Conservation (phyloP, 1,140 invertebrate species). For the Philotrypesis tridentata region DNA sequence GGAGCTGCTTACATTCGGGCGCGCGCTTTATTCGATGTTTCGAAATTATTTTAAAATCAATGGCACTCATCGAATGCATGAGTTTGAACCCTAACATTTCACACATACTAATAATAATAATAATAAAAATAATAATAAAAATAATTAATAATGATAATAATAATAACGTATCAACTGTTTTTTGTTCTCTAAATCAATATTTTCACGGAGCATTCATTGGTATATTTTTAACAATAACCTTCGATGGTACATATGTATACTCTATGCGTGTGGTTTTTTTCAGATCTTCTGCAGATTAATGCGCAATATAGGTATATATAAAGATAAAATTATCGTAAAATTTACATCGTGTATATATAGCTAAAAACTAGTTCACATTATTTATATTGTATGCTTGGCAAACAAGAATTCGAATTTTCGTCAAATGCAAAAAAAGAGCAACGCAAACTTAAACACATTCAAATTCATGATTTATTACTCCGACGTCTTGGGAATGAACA, state of each 20-base stretch:
- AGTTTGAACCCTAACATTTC: neutral
- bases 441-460: neutral
- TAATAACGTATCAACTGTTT: neutral
- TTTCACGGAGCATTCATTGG: neutral
- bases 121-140: no score
- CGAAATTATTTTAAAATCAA: neutral
- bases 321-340: neutral
- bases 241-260: neutral
- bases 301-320: neutral
- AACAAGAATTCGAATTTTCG: constrained; percentile 4
- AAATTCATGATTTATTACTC: neutral
- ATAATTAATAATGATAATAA: no score
- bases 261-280: neutral
- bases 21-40: neutral
- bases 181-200: neutral
- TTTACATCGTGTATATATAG: neutral
- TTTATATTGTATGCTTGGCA: neutral
- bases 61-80: constrained; percentile 2
- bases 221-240: neutral
- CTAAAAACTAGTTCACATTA: neutral
- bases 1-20: neutral
- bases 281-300: neutral
- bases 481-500: neutral
- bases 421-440: neutral
- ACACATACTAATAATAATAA: no score